phyloP scores from a whole-genome alignment of 2,888 invertebrate genomes.

The Hyles lineata region DNA sequence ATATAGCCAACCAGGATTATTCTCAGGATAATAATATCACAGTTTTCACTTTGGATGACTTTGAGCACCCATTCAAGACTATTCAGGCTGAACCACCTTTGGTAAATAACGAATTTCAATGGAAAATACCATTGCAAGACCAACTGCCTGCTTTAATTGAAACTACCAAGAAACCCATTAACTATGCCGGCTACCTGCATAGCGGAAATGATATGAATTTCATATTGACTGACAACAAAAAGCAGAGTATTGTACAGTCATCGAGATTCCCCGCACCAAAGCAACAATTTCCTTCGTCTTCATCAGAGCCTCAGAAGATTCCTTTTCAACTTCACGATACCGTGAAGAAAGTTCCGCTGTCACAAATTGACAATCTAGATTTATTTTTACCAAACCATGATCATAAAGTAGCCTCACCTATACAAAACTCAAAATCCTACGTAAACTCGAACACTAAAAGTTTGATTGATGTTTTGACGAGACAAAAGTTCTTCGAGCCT shows the following conservation, averaged over 20 bases:
- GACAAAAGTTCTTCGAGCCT: conserved; percentile 51
- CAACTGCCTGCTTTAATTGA: conserved; percentile 33
- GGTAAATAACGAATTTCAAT: conserved; percentile 41
- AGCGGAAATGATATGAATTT: conserved; percentile 26
- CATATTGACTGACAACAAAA: conserved; percentile 18
- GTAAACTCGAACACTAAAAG: conserved; percentile 27
- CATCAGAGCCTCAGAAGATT: conserved; percentile 14
- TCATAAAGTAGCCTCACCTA: conserved; percentile 39
- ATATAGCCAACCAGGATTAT: conserved; percentile 33
- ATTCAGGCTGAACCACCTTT: conserved; percentile 53
- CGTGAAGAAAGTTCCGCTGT: conserved; percentile 53
- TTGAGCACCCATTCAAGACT: conserved; percentile 56
- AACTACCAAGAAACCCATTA: conserved; percentile 35
- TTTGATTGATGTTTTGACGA: conserved; percentile 9
- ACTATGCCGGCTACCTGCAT: not conserved
- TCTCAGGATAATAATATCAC: conserved; percentile 57
- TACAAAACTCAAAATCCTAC: conserved; percentile 33
- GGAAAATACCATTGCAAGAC: conserved; percentile 37
- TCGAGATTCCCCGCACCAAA: conserved; percentile 1
- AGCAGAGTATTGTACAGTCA: conserved; percentile 14
- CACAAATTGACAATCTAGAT: conserved; percentile 54
- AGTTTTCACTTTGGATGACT: conserved; percentile 57
- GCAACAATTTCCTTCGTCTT: conserved; percentile 10
- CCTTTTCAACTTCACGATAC: conserved; percentile 42
- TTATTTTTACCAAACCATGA: conserved; percentile 60